A percentile compares a stretch with the other conserved stretches of the same genome.
Conservation (phyloP, 35 echinoderm and acorn worm genomes). For the Heliocidaris erythrogramma region DNA sequence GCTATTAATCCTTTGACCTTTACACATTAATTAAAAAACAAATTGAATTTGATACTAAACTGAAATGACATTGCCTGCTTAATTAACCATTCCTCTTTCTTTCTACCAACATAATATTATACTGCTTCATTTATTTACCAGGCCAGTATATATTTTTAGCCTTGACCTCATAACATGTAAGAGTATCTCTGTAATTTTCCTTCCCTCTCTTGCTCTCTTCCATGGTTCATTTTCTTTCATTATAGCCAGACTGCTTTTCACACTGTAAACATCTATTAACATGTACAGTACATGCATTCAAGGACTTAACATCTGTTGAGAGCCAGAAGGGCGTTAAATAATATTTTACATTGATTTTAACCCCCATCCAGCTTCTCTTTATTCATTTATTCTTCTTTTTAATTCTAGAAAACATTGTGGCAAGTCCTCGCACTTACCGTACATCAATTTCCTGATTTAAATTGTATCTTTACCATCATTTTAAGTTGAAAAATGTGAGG, state of each 20-base stretch:
- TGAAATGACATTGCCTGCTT: background rate
- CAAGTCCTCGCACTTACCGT: too few species aligned
- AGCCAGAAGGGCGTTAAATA: too few species aligned
- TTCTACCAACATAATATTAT: background rate
- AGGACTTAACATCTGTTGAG: background rate
- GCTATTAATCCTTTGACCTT: background rate
- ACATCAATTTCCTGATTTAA: too few species aligned
- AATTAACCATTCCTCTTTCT: background rate
- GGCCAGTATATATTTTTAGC: background rate
- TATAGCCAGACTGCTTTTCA: background rate
- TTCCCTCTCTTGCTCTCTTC: background rate
- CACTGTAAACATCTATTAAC: background rate
- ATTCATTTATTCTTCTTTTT: too few species aligned
- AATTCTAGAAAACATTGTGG: too few species aligned
- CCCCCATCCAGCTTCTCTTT: too few species aligned
- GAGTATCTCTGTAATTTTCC: background rate
- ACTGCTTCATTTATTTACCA: background rate
- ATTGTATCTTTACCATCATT: too few species aligned
- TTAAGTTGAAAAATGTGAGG: too few species aligned
- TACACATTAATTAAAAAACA: background rate
- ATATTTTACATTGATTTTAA: too few species aligned
- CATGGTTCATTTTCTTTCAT: background rate
- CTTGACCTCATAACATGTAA: background rate
- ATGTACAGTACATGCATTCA: background rate
- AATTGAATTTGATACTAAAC: background rate